Percentiles rank a stretch among this genome's conserved stretches.
Evolutionary conservation across 2,797 vertebrate genomes (phyloP).

Genomic region (Apogon talboti): DNA sequence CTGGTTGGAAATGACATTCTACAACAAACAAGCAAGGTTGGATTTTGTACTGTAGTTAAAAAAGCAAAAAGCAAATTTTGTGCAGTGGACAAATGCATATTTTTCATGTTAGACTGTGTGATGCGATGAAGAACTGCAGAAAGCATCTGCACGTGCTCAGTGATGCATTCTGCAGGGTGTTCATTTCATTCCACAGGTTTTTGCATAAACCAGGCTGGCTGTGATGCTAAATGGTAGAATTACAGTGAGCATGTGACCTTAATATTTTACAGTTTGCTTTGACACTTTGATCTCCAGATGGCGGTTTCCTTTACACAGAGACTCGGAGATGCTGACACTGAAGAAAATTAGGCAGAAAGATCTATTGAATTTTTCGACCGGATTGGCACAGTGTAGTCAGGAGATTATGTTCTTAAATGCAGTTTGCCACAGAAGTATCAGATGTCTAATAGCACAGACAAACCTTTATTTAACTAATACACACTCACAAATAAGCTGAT

Average conservation of each 20-base stretch:
- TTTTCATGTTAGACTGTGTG: conserved; percentile 14
- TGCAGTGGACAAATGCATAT: neutral
- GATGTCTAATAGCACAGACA: conserved; percentile 42
- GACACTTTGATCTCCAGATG: conserved; percentile 40
- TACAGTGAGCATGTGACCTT: conserved; percentile 50
- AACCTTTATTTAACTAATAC: conserved; percentile 62
- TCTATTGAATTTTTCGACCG: conserved; percentile 31
- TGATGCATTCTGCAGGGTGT: neutral
- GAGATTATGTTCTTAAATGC: conserved; percentile 30
- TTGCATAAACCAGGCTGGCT: conserved; percentile 9
- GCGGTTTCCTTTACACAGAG: conserved; percentile 42
- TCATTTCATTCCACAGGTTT: conserved; percentile 16
- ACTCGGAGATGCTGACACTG: conserved; percentile 31
- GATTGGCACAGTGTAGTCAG: conserved; percentile 9
- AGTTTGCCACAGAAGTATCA: conserved; percentile 38
- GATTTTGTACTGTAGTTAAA: too few relatives aligned
- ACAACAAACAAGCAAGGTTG: neutral
- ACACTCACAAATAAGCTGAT: conserved; percentile 31
- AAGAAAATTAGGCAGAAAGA: conserved; percentile 21
- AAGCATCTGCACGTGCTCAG: conserved; percentile 25
- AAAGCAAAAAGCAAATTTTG: too few relatives aligned
- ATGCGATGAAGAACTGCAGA: conserved; percentile 26
- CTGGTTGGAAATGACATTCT: conserved; percentile 11
- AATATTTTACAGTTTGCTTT: conserved; percentile 48
- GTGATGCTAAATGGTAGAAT: conserved; percentile 23